phyloP scores from a whole-genome alignment of 2,113 vertebrate genomes.

The Pomatostomus ruficeps region DNA sequence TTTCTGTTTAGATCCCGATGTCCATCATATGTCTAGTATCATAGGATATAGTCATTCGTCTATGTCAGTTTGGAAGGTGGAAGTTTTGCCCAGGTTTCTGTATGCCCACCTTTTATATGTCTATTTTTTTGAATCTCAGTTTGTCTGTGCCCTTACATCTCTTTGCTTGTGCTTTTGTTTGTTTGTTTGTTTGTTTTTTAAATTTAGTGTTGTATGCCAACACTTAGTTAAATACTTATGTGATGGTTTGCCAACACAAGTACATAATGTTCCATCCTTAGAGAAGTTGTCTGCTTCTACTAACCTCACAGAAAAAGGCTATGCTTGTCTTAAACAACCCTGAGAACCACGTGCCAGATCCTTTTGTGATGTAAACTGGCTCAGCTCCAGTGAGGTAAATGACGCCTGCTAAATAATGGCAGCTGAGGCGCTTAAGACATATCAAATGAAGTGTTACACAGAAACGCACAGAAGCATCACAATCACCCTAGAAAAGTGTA shows the following conservation, averaged over 20 bases:
- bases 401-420: not conserved
- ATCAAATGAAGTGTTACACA: not conserved
- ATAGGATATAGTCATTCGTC: not conserved
- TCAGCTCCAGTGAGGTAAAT: not conserved
- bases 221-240: not conserved
- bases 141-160: not conserved
- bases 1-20: not conserved
- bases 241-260: not conserved
- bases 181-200: accelerated
- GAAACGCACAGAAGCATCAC: not conserved
- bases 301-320: not conserved
- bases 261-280: not conserved
- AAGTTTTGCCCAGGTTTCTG: not conserved
- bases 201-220: not conserved
- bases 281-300: not conserved
- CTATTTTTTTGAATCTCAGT: not conserved
- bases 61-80: not conserved
- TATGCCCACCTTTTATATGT: not conserved
- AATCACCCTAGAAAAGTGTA: not conserved
- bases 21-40: not conserved
- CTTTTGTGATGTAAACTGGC: not conserved
- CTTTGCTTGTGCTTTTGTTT: not conserved
- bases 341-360: not conserved
- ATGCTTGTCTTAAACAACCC: not conserved
- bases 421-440: not conserved